These are phyloP conservation scores for Myotis davidii DNA, from an alignment of 2,113 vertebrate genomes.

Conservation along the genomic window DNA sequence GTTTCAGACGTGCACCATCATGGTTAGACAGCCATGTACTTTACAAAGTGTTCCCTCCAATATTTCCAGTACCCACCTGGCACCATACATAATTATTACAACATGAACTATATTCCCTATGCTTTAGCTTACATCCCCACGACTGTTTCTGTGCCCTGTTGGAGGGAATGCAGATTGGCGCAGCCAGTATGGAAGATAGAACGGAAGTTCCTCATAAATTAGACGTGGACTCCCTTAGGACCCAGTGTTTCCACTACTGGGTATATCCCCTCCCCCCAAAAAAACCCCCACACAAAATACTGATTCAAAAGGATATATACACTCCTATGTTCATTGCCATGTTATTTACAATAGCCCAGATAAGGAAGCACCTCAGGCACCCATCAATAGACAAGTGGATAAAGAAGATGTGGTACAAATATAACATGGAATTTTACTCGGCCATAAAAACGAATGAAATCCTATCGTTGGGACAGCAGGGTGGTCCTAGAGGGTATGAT, in stretches of 20 bases:
- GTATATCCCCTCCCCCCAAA: neutral
- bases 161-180: neutral
- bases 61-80: neutral
- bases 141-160: neutral
- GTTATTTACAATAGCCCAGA: neutral
- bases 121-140: too few species aligned
- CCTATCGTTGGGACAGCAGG: neutral
- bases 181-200: neutral
- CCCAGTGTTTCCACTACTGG: neutral
- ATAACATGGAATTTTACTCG: neutral
- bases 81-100: neutral
- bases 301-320: neutral
- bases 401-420: neutral
- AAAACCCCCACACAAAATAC: neutral
- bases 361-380: neutral
- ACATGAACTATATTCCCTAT: neutral
- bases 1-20: neutral
- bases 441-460: neutral
- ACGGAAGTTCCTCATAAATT: neutral
- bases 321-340: neutral
- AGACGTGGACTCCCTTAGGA: neutral
- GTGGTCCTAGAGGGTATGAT: neutral
- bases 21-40: neutral
- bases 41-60: neutral
- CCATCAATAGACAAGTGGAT: neutral